Conservation (phyloP, 2,888 invertebrate genomes). For the Aspidiotus rigidus region DNA sequence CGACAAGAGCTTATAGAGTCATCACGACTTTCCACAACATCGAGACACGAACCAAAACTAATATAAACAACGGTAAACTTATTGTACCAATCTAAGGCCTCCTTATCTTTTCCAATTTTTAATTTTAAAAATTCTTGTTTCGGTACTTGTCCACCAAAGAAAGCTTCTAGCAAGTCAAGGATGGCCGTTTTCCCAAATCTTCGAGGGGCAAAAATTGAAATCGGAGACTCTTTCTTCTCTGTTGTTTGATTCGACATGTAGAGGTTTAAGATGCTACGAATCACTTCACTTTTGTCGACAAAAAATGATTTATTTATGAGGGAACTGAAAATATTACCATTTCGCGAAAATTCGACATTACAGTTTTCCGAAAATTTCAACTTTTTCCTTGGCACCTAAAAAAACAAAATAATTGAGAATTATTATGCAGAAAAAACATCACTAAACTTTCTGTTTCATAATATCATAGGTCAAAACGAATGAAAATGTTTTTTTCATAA, state of each 20-base stretch:
- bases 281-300: conserved; percentile 2
- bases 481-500: conserved; percentile 1
- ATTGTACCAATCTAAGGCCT: conserved; percentile 6
- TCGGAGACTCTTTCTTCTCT: conserved; percentile 7
- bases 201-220: conserved; percentile 7
- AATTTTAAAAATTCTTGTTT: conserved; percentile 1
- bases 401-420: background rate
- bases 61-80: too few species aligned
- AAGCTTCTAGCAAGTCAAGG: conserved; percentile 5
- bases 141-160: conserved; percentile 7
- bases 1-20: too few species aligned
- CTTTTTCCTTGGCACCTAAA: conserved; percentile 2
- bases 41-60: too few species aligned
- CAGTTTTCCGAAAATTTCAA: background rate
- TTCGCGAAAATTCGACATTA: background rate
- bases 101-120: background rate
- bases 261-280: conserved; percentile 2
- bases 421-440: conserved; percentile 1
- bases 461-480: conserved; percentile 1
- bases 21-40: too few species aligned
- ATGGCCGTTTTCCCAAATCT: conserved; percentile 8
- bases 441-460: background rate
- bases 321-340: conserved; percentile 1
- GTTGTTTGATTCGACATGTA: conserved; percentile 1
- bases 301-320: background rate